Evolutionary conservation across 1,140 invertebrate genomes (phyloP).

Genomic region (Cherax destructor): DNA sequence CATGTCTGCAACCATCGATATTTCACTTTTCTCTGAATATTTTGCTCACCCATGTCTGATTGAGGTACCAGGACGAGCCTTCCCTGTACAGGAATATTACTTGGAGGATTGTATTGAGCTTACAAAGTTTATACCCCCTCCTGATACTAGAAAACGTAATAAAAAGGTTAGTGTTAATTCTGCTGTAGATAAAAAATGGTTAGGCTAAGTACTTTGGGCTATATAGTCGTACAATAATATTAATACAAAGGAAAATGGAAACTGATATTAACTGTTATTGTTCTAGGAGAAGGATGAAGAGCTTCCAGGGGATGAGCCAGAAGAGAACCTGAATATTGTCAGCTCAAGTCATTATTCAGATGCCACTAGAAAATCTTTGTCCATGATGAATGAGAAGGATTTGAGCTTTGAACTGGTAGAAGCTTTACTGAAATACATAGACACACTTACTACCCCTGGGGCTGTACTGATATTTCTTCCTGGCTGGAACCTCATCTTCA

Average conservation of each 20-base stretch:
- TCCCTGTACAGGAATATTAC: constrained; percentile 90
- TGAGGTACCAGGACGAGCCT: constrained; percentile 86
- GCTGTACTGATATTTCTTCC: constrained; percentile 94
- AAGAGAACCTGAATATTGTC: constrained; percentile 74
- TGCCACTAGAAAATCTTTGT: constrained; percentile 84
- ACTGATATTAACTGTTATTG: background rate
- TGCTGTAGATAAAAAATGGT: background rate
- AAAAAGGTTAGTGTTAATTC: constrained; percentile 67
- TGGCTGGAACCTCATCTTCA: constrained; percentile 96
- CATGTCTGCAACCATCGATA: constrained; percentile 98
- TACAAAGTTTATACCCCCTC: constrained; percentile 86
- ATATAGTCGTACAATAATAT: too few relatives aligned
- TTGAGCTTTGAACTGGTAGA: constrained; percentile 95
- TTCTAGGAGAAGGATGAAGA: constrained; percentile 73
- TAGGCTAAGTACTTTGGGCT: too few relatives aligned
- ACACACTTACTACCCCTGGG: constrained; percentile 83
- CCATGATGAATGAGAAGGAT: constrained; percentile 89
- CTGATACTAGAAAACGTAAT: constrained; percentile 77
- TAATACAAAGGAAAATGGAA: too few relatives aligned
- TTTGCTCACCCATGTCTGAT: constrained; percentile 92
- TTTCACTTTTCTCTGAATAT: constrained; percentile 91
- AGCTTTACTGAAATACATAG: constrained; percentile 86
- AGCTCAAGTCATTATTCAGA: constrained; percentile 74
- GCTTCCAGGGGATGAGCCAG: constrained; percentile 71
- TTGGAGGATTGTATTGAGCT: constrained; percentile 92